phyloP scores from a whole-genome alignment of 2,797 vertebrate species.

The Periparus ater region DNA sequence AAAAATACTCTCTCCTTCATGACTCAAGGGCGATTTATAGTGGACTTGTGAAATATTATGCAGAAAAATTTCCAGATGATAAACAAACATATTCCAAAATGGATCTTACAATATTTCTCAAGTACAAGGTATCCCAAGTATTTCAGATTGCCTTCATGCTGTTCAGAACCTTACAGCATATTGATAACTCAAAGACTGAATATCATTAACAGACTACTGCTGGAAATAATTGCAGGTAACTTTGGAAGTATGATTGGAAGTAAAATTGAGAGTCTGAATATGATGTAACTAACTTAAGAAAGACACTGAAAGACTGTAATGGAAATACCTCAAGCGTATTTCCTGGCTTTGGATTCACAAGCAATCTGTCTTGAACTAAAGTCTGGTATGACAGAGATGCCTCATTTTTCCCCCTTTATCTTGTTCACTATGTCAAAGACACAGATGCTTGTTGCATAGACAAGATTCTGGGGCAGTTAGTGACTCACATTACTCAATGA shows the following conservation, averaged over 20 bases:
- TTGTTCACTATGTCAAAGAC: background rate
- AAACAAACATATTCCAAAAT: background rate
- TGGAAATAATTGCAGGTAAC: background rate
- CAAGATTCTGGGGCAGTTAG: background rate
- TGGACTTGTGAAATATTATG: accelerated
- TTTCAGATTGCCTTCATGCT: background rate
- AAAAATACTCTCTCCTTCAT: background rate
- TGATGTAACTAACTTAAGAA: background rate
- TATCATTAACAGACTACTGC: accelerated
- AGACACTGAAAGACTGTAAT: background rate
- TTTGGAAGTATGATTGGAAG: background rate
- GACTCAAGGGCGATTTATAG: background rate
- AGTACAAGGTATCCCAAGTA: background rate
- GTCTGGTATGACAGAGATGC: background rate
- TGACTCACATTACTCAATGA: background rate
- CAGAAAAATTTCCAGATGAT: background rate
- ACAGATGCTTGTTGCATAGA: background rate
- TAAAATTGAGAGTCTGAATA: background rate
- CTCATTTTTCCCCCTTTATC: background rate
- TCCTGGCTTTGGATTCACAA: background rate
- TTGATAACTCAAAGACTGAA: background rate
- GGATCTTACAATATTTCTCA: background rate
- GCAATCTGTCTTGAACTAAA: background rate
- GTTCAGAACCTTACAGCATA: background rate
- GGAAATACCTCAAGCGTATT: background rate